These are phyloP conservation scores for Phataginus tetradactyla DNA, from an alignment of 2,797 vertebrate genomes.

Conservation along the genomic window DNA sequence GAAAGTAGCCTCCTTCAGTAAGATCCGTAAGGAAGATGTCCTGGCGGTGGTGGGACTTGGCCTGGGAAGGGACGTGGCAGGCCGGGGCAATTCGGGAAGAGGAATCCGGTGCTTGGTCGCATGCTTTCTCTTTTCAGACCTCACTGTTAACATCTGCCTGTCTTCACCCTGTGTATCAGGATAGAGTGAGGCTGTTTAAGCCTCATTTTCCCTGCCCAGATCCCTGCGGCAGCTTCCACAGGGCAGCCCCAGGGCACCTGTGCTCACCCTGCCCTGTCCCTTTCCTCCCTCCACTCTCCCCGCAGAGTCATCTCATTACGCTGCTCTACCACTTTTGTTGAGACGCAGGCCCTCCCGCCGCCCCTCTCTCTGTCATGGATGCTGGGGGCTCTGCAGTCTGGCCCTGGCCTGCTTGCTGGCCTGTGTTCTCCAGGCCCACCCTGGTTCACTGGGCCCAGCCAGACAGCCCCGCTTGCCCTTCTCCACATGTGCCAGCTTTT, in stretches of 20 bases:
- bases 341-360: accelerated
- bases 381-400: background rate
- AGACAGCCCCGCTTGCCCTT: background rate
- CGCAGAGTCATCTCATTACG: background rate
- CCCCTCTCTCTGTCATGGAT: background rate
- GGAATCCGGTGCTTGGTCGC: background rate
- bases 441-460: background rate
- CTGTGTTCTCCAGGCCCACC: background rate
- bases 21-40: background rate
- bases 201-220: background rate
- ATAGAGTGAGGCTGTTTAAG: background rate
- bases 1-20: background rate
- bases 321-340: background rate
- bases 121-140: background rate
- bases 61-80: background rate
- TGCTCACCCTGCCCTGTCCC: no score
- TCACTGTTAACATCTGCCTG: background rate
- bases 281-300: background rate
- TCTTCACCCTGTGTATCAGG: accelerated
- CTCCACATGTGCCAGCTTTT: background rate
- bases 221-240: background rate
- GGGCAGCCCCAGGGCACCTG: background rate
- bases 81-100: background rate
- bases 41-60: background rate
- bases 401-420: background rate